Evolutionary conservation across 2,888 invertebrate genomes (phyloP), one percentile per base, ranked within the genome.

Genomic region (Miltochrista miniata): DNA sequence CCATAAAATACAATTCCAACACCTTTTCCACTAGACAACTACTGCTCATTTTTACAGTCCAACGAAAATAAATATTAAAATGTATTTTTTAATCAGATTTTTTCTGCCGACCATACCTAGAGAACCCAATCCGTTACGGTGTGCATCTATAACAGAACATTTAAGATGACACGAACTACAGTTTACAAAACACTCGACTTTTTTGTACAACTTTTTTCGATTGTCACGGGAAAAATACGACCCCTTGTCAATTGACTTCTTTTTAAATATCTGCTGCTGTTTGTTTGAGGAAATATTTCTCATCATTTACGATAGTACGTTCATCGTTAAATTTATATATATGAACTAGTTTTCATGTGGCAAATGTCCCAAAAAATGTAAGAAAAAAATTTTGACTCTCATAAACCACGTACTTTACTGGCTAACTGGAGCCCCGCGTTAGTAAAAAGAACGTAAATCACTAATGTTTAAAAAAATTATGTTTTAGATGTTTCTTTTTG

Each of bases 211-310:
- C 8, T 30, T 48, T 56, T 63, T 56, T 37, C 40, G 14, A 35
- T n/a, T 47, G 56, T 66, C 63, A 66, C 47, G 59, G 63, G 67
- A 62, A 56, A 62, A 59, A 55, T 51, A 36, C 12, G 45, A 54
- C 54, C 58, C 48, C 51, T 13, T 10, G 45, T 29, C 12, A 31
- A 11, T 13, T 24, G 30, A 37, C 15, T 36, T 24, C 30, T 13
- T 18, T 29, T 12, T 29, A 37, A 14, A 30, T 29, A 37, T 48
- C 5, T 40, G 37, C 18, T 2, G 13, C 11, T 24, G 35, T 48
- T 36, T 48, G 42, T 48, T 24, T 37, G 31, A 39, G 11, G 24
- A 40, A 40, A 38, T 5, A 18, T 24, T 15, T 12, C 11, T n/a
- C 11, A n/a, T 14, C 1, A 18, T 11, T 18, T 18, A 11, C n/a